Base-by-base conservation (phyloP, 1,140 invertebrate genomes). In the Drosophila chauvacae region DNA sequence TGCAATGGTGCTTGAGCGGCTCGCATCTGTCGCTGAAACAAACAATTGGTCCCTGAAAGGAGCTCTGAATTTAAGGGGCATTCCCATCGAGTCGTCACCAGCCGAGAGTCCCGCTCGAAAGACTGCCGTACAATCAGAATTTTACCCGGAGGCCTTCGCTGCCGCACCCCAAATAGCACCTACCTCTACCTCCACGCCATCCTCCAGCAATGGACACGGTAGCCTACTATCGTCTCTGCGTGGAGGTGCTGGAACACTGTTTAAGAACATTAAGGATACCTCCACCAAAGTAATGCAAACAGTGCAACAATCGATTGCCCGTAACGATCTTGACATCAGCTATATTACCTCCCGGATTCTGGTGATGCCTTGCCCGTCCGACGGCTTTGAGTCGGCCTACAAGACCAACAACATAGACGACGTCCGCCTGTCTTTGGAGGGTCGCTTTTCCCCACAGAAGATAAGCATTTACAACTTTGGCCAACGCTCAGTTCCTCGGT, bases 241-340 rank as follows among this genome's bases (percentile, higher is more conserved):
- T 82, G 97, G 97, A 30, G 97, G 96, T 48, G 96, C 97, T 37
- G 97, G 96, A 18, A 97, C 95, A 84, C 96, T 98, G 77, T 94
- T 99, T 45, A 98, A 98, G 80, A 99, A 99, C 92, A 94, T 99
- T 16, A 98, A 98, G 92, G 98, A 99, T 90, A 98, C 98, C 2
- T 98, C 98, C 9, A 96, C 96, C 18, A 98, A 98, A 95, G 97
- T 99, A 16, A 98, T 99, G 95, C 97, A 98, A 91, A 97, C 97
- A 33, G 97, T 99, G 51, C 97, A 98, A 92, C 97, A 98, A 84
- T 96, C 96, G 51, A 98, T 98, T 93, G 96, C 96, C 45, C 95
- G 97, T 66, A 95, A 95, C 26, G 97, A 98, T 92, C 93, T 98
- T 59, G 98, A 98, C 92, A 96, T 98, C 20, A 97, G 95, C 91